phyloP scores from a whole-genome alignment of 1,140 invertebrate genomes.

The Cyclina sinensis region DNA sequence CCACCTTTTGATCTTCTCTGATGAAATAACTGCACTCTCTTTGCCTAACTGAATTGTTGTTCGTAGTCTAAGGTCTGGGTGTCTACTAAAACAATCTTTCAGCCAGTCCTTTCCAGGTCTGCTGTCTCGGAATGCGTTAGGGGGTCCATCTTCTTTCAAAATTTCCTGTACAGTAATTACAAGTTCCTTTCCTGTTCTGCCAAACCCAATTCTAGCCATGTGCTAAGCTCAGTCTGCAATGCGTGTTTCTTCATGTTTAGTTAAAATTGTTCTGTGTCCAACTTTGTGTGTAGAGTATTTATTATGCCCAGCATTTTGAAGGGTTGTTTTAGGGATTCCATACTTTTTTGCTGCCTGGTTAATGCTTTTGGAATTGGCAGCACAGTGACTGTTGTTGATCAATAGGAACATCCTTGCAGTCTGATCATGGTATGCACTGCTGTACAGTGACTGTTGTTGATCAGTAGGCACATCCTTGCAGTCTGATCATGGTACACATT shows the following conservation, averaged over 20 bases:
- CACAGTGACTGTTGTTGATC: no score
- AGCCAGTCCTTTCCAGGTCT: slow-evolving; percentile 50
- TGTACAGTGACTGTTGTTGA: no score
- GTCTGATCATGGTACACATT: no score
- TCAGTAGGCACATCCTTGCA: no score
- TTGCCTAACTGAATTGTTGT: background rate
- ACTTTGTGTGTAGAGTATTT: slow-evolving; percentile 22
- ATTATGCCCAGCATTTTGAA: background rate
- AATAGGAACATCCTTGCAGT: no score
- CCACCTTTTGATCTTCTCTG: slow-evolving; percentile 24
- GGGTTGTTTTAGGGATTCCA: slow-evolving; percentile 35
- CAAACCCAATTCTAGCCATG: slow-evolving; percentile 50
- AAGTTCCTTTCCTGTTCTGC: slow-evolving; percentile 50
- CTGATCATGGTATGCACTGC: no score
- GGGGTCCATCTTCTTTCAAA: slow-evolving; percentile 40
- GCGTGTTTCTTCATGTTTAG: slow-evolving; percentile 8
- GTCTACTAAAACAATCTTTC: slow-evolving; percentile 4
- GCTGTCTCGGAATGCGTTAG: slow-evolving; percentile 44
- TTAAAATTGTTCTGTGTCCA: slow-evolving; percentile 49
- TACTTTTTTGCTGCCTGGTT: slow-evolving; percentile 20
- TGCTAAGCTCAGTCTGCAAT: slow-evolving; percentile 50
- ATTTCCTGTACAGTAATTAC: slow-evolving; percentile 43
- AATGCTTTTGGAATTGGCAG: background rate
- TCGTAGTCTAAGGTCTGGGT: background rate
- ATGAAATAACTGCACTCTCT: background rate